Conservation (phyloP, 2,888 invertebrate species). For the Cerastis leucographa region DNA sequence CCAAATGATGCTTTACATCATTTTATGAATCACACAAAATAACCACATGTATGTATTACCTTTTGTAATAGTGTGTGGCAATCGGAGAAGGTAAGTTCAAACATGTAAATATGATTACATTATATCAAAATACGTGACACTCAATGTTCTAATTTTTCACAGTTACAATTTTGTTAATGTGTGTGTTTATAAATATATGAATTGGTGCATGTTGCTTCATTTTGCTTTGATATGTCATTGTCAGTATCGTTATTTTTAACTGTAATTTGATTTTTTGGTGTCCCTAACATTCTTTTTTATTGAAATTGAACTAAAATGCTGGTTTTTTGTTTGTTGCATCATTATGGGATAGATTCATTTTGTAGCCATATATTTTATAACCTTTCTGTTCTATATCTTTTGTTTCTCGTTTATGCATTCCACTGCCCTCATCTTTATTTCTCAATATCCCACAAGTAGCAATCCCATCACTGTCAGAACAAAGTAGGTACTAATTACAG, state of each 20-base stretch:
- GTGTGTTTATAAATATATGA: neutral
- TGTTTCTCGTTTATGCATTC: neutral
- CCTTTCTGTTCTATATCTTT: neutral
- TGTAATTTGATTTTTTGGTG: slow-evolving; percentile 8
- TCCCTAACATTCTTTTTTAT: neutral
- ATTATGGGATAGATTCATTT: neutral
- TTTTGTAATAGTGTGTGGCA: slow-evolving; percentile 46
- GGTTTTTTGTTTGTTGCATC: neutral
- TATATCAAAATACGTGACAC: slow-evolving; percentile 38
- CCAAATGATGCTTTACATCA: slow-evolving; percentile 25
- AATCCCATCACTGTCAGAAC: slow-evolving; percentile 2
- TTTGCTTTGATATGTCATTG: neutral
- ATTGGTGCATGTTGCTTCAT: slow-evolving; percentile 12
- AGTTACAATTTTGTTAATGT: slow-evolving; percentile 1
- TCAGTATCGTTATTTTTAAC: neutral
- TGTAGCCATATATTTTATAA: neutral
- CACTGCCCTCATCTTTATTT: neutral
- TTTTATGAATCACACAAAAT: slow-evolving; percentile 39
- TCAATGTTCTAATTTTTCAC: slow-evolving; percentile 3
- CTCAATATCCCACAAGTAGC: slow-evolving; percentile 8
- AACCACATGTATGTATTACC: neutral
- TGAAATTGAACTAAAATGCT: neutral
- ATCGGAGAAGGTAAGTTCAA: neutral
- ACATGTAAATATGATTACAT: slow-evolving; percentile 6
- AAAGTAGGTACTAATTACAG: slow-evolving; percentile 34